Conservation (phyloP, 2,797 vertebrate genomes). For the Cryptoblepharus egeriae region DNA sequence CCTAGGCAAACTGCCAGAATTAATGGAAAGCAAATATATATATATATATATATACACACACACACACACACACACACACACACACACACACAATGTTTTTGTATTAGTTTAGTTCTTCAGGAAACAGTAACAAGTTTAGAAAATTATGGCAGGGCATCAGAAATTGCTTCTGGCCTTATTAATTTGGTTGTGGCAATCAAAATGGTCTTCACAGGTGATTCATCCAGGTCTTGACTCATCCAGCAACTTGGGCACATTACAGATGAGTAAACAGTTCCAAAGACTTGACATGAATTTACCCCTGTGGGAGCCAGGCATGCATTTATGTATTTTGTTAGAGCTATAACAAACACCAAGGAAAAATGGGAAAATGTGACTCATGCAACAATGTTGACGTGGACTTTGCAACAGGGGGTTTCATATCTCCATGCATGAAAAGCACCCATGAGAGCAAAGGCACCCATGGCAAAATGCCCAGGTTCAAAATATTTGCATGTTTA, state of each 20-base stretch:
- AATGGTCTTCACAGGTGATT: constrained; percentile 23
- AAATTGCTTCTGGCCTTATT: constrained; percentile 20
- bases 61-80: too few relatives aligned
- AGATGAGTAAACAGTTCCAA: constrained; percentile 19
- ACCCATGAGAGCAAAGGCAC: not conserved
- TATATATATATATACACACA: too few relatives aligned
- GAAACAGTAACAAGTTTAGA: constrained; percentile 31
- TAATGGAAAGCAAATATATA: constrained; percentile 53
- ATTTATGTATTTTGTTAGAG: not conserved
- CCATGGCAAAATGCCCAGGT: not conserved
- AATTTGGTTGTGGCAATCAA: constrained; percentile 22
- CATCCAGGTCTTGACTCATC: constrained; percentile 31
- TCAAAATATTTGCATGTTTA: too few relatives aligned
- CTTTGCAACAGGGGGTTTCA: too few relatives aligned
- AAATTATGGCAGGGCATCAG: constrained; percentile 39
- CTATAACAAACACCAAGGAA: not conserved
- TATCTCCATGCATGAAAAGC: not conserved
- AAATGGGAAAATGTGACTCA: not conserved
- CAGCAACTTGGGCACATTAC: not conserved
- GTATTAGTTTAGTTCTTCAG: constrained; percentile 52
- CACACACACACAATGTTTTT: too few relatives aligned
- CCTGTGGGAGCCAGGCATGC: not conserved
- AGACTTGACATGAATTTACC: not conserved
- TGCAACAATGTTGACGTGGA: not conserved
- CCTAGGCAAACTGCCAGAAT: constrained; percentile 51